phyloP scores from a whole-genome alignment of 1,140 invertebrate genomes.

The Microplitis mediator region DNA sequence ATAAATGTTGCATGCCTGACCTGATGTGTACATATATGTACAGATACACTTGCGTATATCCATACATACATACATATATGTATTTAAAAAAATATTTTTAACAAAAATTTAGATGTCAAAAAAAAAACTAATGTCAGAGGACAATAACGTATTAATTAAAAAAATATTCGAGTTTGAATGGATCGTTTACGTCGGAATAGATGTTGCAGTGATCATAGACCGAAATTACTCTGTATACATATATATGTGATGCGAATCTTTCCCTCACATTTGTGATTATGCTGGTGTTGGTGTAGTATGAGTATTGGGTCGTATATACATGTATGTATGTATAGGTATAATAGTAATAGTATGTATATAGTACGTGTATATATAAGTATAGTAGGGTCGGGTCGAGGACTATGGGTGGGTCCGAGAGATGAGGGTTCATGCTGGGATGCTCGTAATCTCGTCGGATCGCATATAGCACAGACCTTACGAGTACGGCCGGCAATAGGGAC shows the following conservation, averaged over 20 bases:
- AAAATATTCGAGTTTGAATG: background rate
- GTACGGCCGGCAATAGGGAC: conserved; percentile 19
- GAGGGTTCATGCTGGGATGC: conserved; percentile 29
- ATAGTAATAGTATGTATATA: background rate
- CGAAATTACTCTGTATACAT: too few relatives aligned
- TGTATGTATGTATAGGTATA: too few relatives aligned
- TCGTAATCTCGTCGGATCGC: conserved; percentile 36
- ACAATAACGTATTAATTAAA: too few relatives aligned
- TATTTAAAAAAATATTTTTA: too few relatives aligned
- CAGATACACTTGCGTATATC: too few relatives aligned
- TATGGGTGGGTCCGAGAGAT: conserved; percentile 14
- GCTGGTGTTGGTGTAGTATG: background rate
- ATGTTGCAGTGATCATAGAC: background rate
- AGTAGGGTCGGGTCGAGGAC: background rate
- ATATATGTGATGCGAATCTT: too few relatives aligned
- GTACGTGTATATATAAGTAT: background rate
- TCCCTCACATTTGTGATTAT: background rate
- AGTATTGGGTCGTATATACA: too few relatives aligned
- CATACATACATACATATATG: too few relatives aligned
- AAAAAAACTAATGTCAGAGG: too few relatives aligned
- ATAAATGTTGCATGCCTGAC: conserved; percentile 25
- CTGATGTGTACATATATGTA: background rate
- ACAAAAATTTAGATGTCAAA: background rate
- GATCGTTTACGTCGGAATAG: background rate
- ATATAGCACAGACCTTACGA: conserved; percentile 31